phyloP scores from a whole-genome alignment of 2,113 vertebrate species.

The Delphinus delphis region DNA sequence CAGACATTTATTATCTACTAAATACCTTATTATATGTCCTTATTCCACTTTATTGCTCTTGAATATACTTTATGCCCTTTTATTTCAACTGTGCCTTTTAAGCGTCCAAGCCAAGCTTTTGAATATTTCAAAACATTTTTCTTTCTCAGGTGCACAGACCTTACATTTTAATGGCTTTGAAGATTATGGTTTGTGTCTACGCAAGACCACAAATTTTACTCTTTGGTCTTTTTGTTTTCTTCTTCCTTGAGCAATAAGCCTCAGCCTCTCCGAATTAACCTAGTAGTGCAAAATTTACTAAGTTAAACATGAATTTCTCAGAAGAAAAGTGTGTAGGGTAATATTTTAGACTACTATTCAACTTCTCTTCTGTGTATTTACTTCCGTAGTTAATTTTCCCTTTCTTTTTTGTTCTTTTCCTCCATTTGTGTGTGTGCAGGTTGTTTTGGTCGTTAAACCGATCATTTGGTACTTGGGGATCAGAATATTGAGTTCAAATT shows the following conservation, averaged over 20 bases:
- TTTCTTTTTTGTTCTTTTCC: background rate
- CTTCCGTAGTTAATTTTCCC: background rate
- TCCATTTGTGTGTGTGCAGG: background rate
- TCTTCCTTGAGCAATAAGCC: background rate
- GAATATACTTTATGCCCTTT: background rate
- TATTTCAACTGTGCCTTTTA: background rate
- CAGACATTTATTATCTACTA: background rate
- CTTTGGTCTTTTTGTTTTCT: conserved; percentile 5
- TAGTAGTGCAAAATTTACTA: background rate
- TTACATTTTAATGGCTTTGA: conserved; percentile 22
- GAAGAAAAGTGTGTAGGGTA: background rate
- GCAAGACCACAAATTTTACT: background rate
- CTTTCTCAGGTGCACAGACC: background rate
- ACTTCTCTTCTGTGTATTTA: background rate
- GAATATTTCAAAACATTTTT: conserved; percentile 24
- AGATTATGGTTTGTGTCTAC: background rate
- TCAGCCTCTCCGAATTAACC: background rate
- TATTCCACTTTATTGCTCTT: background rate
- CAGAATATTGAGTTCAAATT: background rate
- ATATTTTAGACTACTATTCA: background rate
- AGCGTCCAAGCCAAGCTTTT: conserved; percentile 7
- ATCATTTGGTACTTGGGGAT: background rate
- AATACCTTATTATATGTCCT: background rate
- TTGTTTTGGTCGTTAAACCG: background rate
- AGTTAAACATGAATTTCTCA: conserved; percentile 2